phyloP scores from a whole-genome alignment of 2,797 vertebrate genomes.

The Sebastes matsubarae region DNA sequence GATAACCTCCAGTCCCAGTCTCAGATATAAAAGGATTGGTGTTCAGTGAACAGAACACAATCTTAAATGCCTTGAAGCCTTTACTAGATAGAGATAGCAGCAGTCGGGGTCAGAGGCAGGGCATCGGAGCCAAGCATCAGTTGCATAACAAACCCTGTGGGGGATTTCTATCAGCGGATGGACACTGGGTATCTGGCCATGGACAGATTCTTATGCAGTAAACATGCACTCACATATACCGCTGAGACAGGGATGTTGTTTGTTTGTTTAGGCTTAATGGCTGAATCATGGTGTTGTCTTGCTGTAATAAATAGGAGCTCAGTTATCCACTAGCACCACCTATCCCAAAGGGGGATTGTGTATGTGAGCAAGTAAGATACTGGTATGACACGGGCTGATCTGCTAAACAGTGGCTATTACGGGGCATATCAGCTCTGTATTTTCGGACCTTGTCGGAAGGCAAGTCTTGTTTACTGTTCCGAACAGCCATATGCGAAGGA shows the following conservation, averaged over 20 bases:
- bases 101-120: slow-evolving; percentile 60
- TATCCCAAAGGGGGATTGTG: not conserved
- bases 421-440: not conserved
- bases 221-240: slow-evolving; percentile 26
- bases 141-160: slow-evolving; percentile 69
- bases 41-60: slow-evolving; percentile 17
- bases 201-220: slow-evolving; percentile 30
- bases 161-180: slow-evolving; percentile 70
- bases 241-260: slow-evolving; percentile 1
- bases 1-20: not conserved
- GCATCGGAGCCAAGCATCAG: slow-evolving; percentile 63
- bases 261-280: slow-evolving; percentile 8
- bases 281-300: not conserved
- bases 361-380: not conserved
- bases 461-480: not conserved
- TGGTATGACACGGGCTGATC: not conserved
- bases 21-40: slow-evolving; percentile 8
- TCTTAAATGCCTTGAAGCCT: slow-evolving; percentile 27
- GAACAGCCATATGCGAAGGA: not conserved
- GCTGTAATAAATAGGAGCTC: not conserved
- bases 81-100: slow-evolving; percentile 33
- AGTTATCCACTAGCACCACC: not conserved
- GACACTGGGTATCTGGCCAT: slow-evolving; percentile 51
- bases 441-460: not conserved
- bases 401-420: not conserved